Evolutionary conservation across 2,113 vertebrate species (phyloP).

Genomic region (Chaetorhynchus papuensis): DNA sequence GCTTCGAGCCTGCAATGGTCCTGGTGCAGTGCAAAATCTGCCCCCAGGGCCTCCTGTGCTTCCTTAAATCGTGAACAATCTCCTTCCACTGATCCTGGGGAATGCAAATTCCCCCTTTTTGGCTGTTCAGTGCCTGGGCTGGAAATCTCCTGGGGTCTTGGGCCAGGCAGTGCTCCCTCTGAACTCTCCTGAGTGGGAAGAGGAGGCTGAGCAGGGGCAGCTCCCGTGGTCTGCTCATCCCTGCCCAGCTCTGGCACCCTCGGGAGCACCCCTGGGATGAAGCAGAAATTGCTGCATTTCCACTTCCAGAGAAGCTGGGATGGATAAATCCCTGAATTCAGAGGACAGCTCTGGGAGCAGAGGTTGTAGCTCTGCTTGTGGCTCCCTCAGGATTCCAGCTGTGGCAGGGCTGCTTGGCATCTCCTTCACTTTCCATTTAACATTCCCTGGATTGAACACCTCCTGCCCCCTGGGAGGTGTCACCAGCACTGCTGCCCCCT

Average conservation of each 20-base stretch:
- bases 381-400: neutral
- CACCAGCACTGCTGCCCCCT: neutral
- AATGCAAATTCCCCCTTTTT: neutral
- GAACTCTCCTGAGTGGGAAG: neutral
- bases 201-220: neutral
- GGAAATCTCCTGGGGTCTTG: neutral
- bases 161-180: neutral
- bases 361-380: fast-evolving
- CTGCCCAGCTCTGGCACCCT: neutral
- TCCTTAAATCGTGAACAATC: neutral
- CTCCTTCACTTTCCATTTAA: neutral
- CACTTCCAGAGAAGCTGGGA: fast-evolving
- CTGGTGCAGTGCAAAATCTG: neutral
- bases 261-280: neutral
- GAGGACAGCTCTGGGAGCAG: neutral
- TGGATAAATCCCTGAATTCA: neutral
- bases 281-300: neutral
- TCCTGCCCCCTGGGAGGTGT: neutral
- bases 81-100: neutral
- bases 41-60: neutral
- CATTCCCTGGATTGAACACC: neutral
- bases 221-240: fast-evolving
- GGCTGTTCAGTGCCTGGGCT: neutral
- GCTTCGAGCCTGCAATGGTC: neutral
- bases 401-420: neutral